These are phyloP conservation scores for Squalus acanthias DNA, from an alignment of 2,797 vertebrate species.

Conservation along the genomic window DNA sequence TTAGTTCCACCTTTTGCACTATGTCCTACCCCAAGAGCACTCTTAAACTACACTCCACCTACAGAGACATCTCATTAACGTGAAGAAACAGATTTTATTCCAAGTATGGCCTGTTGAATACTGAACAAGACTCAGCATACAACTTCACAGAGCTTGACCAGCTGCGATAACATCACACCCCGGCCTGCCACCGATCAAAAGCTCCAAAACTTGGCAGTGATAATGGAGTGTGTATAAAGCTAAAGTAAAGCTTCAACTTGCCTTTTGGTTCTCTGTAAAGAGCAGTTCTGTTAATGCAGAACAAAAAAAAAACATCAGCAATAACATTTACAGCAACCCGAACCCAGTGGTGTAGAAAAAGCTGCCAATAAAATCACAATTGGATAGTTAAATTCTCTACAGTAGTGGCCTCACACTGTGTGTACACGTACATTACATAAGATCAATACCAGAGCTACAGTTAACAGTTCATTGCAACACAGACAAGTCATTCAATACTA, in stretches of 20 bases:
- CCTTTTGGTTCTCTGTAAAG: neutral
- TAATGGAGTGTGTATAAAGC: neutral
- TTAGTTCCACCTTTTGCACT: neutral
- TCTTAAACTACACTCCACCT: neutral
- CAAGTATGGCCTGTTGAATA: neutral
- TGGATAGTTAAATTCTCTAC: neutral
- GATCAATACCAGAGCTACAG: neutral
- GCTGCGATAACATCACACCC: neutral
- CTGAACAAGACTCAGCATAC: neutral
- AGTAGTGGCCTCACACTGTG: neutral
- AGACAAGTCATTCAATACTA: neutral
- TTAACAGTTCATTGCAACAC: neutral
- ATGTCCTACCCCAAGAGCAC: neutral
- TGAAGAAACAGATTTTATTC: neutral
- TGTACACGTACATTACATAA: neutral
- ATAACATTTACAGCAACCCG: neutral
- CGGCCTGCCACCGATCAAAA: neutral
- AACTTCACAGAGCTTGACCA: neutral
- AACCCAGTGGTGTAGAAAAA: neutral
- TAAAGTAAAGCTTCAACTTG: neutral
- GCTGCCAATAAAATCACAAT: conserved; percentile 29
- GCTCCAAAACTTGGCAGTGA: neutral
- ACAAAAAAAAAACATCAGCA: neutral
- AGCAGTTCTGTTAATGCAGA: neutral
- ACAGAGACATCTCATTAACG: neutral